Evolutionary conservation across 2,888 invertebrate genomes (phyloP).

Genomic region (Ptychoptera contaminata): DNA sequence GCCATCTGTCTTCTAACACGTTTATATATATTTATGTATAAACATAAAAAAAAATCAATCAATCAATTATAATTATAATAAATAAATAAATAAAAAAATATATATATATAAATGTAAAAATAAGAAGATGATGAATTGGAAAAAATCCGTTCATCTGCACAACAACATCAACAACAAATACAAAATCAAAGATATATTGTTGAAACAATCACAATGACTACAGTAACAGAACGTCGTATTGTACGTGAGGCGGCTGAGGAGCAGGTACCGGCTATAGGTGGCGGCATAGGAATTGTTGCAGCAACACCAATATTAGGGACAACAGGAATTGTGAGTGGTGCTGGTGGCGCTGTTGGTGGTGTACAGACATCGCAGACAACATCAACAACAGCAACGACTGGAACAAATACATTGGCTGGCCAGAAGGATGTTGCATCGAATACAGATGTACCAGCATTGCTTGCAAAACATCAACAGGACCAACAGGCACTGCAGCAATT

Average conservation of each 20-base stretch:
- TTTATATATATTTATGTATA: too few species aligned
- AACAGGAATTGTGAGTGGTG: neutral
- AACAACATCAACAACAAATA: slow-evolving; percentile 10
- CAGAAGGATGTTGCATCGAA: neutral
- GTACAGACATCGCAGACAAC: neutral
- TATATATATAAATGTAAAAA: slow-evolving; percentile 5
- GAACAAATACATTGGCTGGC: neutral
- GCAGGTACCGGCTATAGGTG: slow-evolving; percentile 3
- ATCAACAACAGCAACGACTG: neutral
- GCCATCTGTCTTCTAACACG: slow-evolving; percentile 13
- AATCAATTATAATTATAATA: slow-evolving; percentile 3
- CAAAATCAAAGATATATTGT: slow-evolving; percentile 39
- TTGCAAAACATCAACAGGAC: neutral
- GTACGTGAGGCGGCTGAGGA: slow-evolving; percentile 30
- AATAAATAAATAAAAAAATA: slow-evolving; percentile 7
- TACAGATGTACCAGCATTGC: neutral
- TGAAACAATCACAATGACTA: slow-evolving; percentile 52
- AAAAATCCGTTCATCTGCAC: slow-evolving; percentile 17
- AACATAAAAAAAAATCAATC: too few species aligned
- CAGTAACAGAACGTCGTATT: slow-evolving; percentile 46
- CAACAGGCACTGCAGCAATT: neutral
- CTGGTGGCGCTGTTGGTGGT: neutral
- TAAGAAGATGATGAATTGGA: slow-evolving; percentile 15
- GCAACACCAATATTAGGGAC: neutral
- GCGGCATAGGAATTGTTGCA: neutral